Conservation (phyloP, 2,888 invertebrate genomes). For the Teleogryllus oceanicus region DNA sequence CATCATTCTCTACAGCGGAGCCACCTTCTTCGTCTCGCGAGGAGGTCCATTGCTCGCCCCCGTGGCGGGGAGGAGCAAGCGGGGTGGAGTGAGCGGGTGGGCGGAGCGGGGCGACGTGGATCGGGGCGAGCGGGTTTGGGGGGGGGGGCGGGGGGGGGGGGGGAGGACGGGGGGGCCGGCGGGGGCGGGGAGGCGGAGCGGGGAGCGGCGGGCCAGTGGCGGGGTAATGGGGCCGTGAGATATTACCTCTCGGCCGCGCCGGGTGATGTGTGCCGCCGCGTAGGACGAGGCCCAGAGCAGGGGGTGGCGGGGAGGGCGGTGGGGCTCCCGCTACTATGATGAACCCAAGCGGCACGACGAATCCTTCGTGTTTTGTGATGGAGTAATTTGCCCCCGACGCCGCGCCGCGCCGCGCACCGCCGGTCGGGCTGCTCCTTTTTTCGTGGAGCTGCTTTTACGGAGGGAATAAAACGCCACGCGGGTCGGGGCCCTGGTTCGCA, state of each 20-base stretch:
- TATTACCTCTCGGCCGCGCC: background rate
- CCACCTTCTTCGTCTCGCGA: no score
- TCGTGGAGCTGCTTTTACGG: background rate
- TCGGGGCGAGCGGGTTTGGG: no score
- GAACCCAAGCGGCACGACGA: slow-evolving; percentile 1
- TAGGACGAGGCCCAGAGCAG: background rate
- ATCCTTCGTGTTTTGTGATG: slow-evolving; percentile 2
- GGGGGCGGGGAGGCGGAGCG: no score
- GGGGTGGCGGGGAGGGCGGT: background rate
- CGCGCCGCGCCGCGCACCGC: background rate
- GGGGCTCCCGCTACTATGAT: background rate
- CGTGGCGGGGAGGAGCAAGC: no score
- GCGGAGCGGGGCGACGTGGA: no score
- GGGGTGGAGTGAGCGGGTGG: no score
- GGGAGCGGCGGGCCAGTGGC: background rate
- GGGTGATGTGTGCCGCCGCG: background rate
- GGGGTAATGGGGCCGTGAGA: background rate
- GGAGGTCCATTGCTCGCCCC: no score
- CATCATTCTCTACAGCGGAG: rapidly evolving
- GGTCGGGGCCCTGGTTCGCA: no score
- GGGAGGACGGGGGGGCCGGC: no score
- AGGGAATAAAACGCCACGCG: no score
- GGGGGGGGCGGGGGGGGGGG: no score
- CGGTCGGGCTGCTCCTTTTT: background rate
- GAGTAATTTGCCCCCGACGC: background rate